A percentile compares a stretch with the other conserved stretches of the same genome.
Conservation (phyloP, 1,140 invertebrate genomes). For the Drosophila lacteicornis region DNA sequence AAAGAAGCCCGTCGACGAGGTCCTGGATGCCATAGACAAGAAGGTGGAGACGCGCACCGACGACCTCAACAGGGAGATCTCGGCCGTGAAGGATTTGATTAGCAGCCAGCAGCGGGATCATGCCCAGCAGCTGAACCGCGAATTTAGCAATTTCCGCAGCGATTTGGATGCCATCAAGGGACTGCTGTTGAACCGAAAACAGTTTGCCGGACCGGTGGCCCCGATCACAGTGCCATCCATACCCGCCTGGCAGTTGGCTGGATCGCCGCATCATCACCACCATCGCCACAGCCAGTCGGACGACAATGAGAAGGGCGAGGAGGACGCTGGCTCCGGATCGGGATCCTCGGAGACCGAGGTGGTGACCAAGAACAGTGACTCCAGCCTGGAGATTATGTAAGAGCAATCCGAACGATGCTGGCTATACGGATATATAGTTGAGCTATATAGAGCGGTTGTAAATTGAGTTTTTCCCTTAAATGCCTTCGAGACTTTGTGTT, state of each 20-base stretch:
- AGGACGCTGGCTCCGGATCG: slow-evolving; percentile 86
- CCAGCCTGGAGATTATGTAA: slow-evolving; percentile 89
- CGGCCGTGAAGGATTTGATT: slow-evolving; percentile 85
- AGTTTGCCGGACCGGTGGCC: slow-evolving; percentile 87
- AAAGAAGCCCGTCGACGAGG: slow-evolving; percentile 87
- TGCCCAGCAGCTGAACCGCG: slow-evolving; percentile 86
- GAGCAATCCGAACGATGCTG: slow-evolving; percentile 42
- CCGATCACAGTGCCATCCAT: slow-evolving; percentile 88
- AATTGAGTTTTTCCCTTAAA: slow-evolving; percentile 34
- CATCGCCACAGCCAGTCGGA: slow-evolving; percentile 73
- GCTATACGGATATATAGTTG: slow-evolving; percentile 27
- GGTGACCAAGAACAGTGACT: slow-evolving; percentile 89
- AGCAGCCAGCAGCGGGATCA: slow-evolving; percentile 85
- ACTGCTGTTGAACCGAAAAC: slow-evolving; percentile 90
- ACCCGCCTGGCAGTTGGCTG: slow-evolving; percentile 90
- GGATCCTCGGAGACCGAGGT: slow-evolving; percentile 89
- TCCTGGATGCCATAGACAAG: slow-evolving; percentile 88
- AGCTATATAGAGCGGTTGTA: slow-evolving; percentile 29
- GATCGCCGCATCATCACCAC: slow-evolving; percentile 69
- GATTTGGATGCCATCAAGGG: slow-evolving; percentile 92
- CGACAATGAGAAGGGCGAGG: slow-evolving; percentile 81
- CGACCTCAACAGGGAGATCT: slow-evolving; percentile 87
- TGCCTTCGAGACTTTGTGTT: slow-evolving; percentile 25
- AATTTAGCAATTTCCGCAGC: slow-evolving; percentile 89
- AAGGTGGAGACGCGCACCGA: slow-evolving; percentile 87